Base-by-base conservation (phyloP, 2,888 invertebrate species). In the Oligia latruncula region DNA sequence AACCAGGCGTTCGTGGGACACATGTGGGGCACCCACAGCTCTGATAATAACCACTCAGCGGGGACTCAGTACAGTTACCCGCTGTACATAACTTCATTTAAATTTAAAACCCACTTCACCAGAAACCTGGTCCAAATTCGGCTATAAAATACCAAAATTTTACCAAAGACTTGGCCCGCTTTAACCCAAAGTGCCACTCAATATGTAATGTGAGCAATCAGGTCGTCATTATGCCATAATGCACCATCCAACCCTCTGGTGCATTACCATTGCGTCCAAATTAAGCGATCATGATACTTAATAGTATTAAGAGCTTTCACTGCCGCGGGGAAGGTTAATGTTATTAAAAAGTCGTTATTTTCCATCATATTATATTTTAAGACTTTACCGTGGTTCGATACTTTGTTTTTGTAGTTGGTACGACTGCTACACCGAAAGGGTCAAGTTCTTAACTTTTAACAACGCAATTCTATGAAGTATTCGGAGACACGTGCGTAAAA, bases 321-420 rank as follows among this genome's bases (percentile, higher is more conserved):
- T 90, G 90, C 90, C 88, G 77, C 85, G 74, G 87, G 89, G 43
- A 76, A 78, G 82, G 82, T 78, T 71, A 71, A 76, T 75, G 81
- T 89, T 88, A 90, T 92, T 90, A 90, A 92, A 91, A 90, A 90
- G 84, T 88, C 84, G 46, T 87, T 77, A 84, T 77, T 83, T 85
- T 79, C 40, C 78, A 79, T 85, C 60, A 72, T 71, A 71, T 65
- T 52, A 71, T 67, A 75, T 74, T 75, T 66, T 60, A 74, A 65
- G 20, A 65, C 46, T n/a, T 75, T 75, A 52, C 40, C 17, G 3
- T 23, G 8, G 46, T 71, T 66, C 29, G 11, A 65, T 60, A 55
- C 35, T 58, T 76, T 67, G 13, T 60, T 35, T 8, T 20, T 58
- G 15, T 75, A 43, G 20, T 17, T 23, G 6, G 20, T 40, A 46